Percentiles rank a stretch among this genome's conserved stretches.
These are phyloP conservation scores for Alviniconcha marisindica DNA, from an alignment of 1,140 invertebrate genomes.

Conservation along the genomic window DNA sequence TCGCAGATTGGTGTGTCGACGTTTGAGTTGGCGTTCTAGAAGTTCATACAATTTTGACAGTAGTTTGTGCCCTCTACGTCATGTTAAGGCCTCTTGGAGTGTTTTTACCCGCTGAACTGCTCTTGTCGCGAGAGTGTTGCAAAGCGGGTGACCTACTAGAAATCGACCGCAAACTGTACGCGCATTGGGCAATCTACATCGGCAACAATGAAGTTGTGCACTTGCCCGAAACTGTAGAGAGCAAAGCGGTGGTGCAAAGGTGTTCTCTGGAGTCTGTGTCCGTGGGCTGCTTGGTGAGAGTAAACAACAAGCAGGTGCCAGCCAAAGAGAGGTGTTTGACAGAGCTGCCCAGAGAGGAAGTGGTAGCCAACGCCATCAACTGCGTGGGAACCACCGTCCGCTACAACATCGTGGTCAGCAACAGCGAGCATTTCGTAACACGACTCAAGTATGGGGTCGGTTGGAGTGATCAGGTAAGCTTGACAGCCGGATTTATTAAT, in stretches of 20 bases:
- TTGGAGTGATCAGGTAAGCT: conserved; percentile 70
- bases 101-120: conserved; percentile 22
- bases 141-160: conserved; percentile 67
- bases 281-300: conserved; percentile 59
- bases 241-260: conserved; percentile 52
- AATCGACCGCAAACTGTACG: conserved; percentile 65
- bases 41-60: background rate
- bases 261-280: conserved; percentile 55
- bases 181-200: conserved; percentile 70
- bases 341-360: conserved; percentile 55
- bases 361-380: conserved; percentile 52
- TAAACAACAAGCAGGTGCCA: conserved; percentile 68
- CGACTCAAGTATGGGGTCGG: conserved; percentile 68
- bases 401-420: conserved; percentile 66
- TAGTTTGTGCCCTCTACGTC: background rate
- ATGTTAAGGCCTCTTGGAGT: conserved; percentile 31
- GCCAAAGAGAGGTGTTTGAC: conserved; percentile 59
- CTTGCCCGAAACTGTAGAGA: conserved; percentile 46
- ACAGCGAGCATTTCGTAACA: conserved; percentile 70
- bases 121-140: conserved; percentile 7
- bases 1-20: background rate
- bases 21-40: background rate
- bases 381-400: conserved; percentile 55
- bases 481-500: background rate
- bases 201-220: conserved; percentile 66